Conservation (phyloP, 2,888 invertebrate species). For the Flabesymbios commensalis region DNA sequence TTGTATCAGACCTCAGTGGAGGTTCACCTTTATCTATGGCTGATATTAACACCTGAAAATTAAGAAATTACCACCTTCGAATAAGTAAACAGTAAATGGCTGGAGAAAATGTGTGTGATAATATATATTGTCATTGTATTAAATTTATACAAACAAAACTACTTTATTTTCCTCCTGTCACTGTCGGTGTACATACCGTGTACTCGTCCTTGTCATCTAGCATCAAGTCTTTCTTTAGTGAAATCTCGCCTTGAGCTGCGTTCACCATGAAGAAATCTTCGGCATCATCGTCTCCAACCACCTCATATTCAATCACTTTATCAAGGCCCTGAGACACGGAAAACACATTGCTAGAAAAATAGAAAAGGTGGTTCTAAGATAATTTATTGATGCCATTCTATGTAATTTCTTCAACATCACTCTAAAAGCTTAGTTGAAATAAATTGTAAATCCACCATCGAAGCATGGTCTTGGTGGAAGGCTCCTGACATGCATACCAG, state of each 20-base stretch:
- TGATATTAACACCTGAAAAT: conserved; percentile 67
- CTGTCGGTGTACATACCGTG: no score
- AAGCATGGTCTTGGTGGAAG: no score
- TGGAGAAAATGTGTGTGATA: neutral
- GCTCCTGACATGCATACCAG: no score
- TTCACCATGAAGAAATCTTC: conserved; percentile 31
- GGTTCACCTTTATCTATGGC: conserved; percentile 88
- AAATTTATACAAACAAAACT: no score
- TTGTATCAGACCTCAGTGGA: conserved; percentile 77
- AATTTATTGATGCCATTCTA: no score
- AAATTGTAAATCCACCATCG: no score
- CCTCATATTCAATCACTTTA: conserved; percentile 24
- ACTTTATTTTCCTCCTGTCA: no score
- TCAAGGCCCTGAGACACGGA: conserved; percentile 26
- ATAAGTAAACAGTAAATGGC: neutral
- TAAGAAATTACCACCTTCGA: neutral
- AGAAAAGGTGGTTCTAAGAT: neutral
- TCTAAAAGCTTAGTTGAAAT: no score
- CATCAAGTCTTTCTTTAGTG: conserved; percentile 20
- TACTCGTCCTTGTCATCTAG: conserved; percentile 26
- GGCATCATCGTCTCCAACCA: conserved; percentile 21
- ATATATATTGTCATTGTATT: conserved; percentile 1
- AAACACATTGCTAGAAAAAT: neutral
- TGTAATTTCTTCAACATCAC: no score
- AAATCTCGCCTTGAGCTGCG: conserved; percentile 38